Evolutionary conservation across 2,888 invertebrate species (phyloP), one percentile per base, ranked within the genome.

Genomic region (Callyntrura guangdongensis): DNA sequence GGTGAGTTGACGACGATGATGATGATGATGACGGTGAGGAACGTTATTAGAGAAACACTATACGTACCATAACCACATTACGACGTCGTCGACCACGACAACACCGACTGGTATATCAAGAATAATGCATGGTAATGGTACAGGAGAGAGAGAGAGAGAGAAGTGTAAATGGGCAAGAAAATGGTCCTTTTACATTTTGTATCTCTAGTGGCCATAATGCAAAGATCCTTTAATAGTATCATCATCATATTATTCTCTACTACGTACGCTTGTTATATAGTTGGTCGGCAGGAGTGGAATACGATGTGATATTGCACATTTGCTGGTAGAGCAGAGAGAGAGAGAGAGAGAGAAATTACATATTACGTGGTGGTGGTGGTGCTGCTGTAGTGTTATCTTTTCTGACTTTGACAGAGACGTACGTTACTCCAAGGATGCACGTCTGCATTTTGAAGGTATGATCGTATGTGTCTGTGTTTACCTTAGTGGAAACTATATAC

Each of bases 111-210:
- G 67, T 25, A 12, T 14, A 25, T 25, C 9, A 22, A 22, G 12
- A 12, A 67, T 25, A 67, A n/a, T 67, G 25, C 67, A 67, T 14
- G 59, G 17, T 5, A 27, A 36, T n/a, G n/a, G 59, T 14, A 12
- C 17, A 59, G 6, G n/a, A 59, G 59, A 17, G 17, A 5, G 17
- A 17, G 17, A 5, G 17, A 20, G 6, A 27, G 12, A 27, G 27
- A 67, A 67, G 27, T 14, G 36, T 9, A 67, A 67, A 14, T 14
- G 36, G 61, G 72, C 74, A 47, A 59, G 36, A 72, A 85, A 72
- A 72, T 69, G 84, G 84, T 56, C 72, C 69, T 84, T 84, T 64
- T 67, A 27, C 67, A 67, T 25, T 25, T 67, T 67, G 67, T 25
- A 67, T 56, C 56, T 53, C 11, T 56, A 56, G n/a, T 56, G 56